Evolutionary conservation across 2,797 vertebrate genomes (phyloP).

Genomic region (Rhinella marina): DNA sequence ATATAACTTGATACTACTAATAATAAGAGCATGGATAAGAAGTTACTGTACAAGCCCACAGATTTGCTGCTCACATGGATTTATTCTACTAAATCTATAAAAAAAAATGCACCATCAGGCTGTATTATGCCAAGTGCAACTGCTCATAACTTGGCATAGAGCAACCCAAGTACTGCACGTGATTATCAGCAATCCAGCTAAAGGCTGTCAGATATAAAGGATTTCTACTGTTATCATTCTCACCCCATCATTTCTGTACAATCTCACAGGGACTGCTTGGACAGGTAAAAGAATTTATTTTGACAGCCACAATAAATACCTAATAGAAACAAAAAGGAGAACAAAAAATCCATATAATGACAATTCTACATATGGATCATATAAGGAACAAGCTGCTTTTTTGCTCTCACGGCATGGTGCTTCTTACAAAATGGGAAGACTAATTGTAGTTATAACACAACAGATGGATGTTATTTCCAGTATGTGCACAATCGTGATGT

Average conservation of each 20-base stretch:
- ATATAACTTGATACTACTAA: no score
- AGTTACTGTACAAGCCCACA: no score
- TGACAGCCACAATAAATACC: not conserved
- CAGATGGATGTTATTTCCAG: conserved; percentile 20
- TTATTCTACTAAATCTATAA: not conserved
- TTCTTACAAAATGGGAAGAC: conserved; percentile 2
- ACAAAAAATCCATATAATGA: not conserved
- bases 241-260: not conserved
- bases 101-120: not conserved
- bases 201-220: not conserved
- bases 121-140: not conserved
- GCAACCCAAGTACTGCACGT: not conserved
- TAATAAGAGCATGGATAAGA: no score
- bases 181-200: not conserved
- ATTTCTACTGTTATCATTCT: not conserved
- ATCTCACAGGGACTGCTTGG: not conserved
- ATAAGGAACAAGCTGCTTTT: not conserved
- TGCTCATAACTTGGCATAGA: not conserved
- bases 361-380: not conserved
- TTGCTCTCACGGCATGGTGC: not conserved
- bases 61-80: no score
- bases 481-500: conserved; percentile 23
- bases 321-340: not conserved
- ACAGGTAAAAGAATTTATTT: not conserved
- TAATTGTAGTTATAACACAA: not conserved